Evolutionary conservation across 2,797 vertebrate species (phyloP).

Genomic region (Ceryle rudis): DNA sequence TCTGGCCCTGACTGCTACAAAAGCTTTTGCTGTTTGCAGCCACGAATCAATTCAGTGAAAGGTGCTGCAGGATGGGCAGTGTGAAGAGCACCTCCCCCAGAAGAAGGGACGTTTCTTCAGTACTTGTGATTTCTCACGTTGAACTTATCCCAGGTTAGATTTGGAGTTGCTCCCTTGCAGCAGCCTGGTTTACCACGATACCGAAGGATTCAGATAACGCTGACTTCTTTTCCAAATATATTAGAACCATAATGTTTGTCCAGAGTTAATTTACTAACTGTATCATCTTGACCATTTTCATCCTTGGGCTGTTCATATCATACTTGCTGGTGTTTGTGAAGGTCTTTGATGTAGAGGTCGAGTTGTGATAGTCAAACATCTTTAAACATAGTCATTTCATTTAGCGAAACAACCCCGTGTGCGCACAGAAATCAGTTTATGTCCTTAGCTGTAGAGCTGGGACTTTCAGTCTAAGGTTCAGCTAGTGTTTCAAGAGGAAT

Average conservation of each 20-base stretch:
- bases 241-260: not conserved
- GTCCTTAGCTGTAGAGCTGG: not conserved
- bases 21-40: conserved; percentile 71
- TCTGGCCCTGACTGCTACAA: conserved; percentile 62
- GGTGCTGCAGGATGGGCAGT: conserved; percentile 59
- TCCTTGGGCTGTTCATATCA: not conserved
- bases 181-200: not conserved
- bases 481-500: not conserved
- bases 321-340: not conserved
- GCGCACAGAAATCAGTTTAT: not conserved
- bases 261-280: not conserved
- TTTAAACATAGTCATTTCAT: not conserved
- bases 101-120: conserved; percentile 10
- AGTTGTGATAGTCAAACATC: not conserved
- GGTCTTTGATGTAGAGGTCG: not conserved
- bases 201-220: not conserved
- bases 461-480: not conserved
- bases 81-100: conserved; percentile 60
- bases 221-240: not conserved
- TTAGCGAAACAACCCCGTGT: too few species aligned
- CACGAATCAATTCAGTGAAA: conserved; percentile 16
- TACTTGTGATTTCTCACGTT: conserved; percentile 45
- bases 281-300: not conserved
- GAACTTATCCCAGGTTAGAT: conserved; percentile 26
- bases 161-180: conserved; percentile 13